Conservation (phyloP, 1,140 invertebrate genomes). For the Alviniconcha marisindica region DNA sequence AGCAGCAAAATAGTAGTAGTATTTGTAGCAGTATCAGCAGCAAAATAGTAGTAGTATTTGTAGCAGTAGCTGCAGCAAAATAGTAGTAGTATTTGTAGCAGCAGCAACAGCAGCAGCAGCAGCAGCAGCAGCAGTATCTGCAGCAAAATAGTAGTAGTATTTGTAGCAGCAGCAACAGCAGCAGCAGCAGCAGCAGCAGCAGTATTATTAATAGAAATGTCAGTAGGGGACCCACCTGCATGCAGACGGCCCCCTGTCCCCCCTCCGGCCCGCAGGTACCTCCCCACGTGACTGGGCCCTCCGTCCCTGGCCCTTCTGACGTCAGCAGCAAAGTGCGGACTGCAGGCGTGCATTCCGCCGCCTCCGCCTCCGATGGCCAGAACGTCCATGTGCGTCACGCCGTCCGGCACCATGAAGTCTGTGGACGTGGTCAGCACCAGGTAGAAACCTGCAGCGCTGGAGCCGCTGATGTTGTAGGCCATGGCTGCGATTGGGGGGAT, state of each 20-base stretch:
- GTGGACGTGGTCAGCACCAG: constrained; percentile 5
- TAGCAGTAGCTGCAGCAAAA: too few relatives aligned
- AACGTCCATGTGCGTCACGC: constrained; percentile 21
- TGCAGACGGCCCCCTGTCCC: background rate
- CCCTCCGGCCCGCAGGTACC: constrained; percentile 25
- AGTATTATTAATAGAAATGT: too few relatives aligned
- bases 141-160: too few relatives aligned
- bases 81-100: too few relatives aligned
- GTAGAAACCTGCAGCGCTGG: background rate
- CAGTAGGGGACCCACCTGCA: background rate
- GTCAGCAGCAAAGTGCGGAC: background rate
- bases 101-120: too few relatives aligned
- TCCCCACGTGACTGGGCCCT: constrained; percentile 18
- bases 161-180: too few relatives aligned
- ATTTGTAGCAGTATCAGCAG: too few relatives aligned
- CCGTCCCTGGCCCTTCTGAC: constrained; percentile 1
- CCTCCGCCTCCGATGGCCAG: constrained; percentile 22
- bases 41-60: too few relatives aligned
- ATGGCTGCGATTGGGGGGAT: background rate
- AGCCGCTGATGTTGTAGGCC: background rate
- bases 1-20: too few relatives aligned
- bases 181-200: too few relatives aligned
- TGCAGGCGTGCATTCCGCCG: constrained; percentile 29
- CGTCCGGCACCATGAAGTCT: constrained; percentile 6
- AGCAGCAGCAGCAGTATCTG: too few relatives aligned